Base-by-base conservation (phyloP, 2,113 vertebrate genomes). In the Boulengeromyrus knoepffleri region DNA sequence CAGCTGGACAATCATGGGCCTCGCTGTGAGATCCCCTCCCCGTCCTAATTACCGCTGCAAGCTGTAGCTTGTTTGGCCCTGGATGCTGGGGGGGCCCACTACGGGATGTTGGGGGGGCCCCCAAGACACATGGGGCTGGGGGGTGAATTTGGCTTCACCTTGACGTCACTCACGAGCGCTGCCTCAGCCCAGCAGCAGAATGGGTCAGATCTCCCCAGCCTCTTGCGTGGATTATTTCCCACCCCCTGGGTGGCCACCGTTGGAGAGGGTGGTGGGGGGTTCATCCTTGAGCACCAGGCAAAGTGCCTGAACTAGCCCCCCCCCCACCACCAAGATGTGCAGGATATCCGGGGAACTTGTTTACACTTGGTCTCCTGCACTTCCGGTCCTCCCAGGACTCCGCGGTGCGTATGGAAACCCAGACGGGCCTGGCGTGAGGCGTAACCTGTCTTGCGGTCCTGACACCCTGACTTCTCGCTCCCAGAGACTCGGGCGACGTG, bases 31-130 rank as follows among this genome's bases (percentile, higher is more conserved):
- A 21, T 77, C 89, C 89, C 74, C 36, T 74, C 58, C 49, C 47
- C 49, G 80, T 87, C 39, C 84, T 45, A 90, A 15, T 49, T 83
- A 70, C 90, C 39, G 88, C 87, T 90, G 89, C 92, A 77, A 91
- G 91, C 92, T 88, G 83, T 36, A 85, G 90, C 93, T 91, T n/a
- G 91, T 92, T 90, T 36, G 90, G 88, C 85, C 4, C 15, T 21
- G 86, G 24, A 19, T 3, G 74, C 39, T 39, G 85, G 52, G 27
- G 87, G 42, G 42, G 49, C 1, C 2, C 52, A 24, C 21, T 62
- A 2, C 24, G 2, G 86, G 24, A 19, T 3, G 74, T 27, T 39
- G 85, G 52, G 27, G 87, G 42, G 42, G 49, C 1, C 2, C 52
- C 52, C 47, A 13, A 87, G 66, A 90, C 45, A 24, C 89, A 19